phyloP scores from a whole-genome alignment of 2,888 invertebrate species.

The Selenia dentaria region DNA sequence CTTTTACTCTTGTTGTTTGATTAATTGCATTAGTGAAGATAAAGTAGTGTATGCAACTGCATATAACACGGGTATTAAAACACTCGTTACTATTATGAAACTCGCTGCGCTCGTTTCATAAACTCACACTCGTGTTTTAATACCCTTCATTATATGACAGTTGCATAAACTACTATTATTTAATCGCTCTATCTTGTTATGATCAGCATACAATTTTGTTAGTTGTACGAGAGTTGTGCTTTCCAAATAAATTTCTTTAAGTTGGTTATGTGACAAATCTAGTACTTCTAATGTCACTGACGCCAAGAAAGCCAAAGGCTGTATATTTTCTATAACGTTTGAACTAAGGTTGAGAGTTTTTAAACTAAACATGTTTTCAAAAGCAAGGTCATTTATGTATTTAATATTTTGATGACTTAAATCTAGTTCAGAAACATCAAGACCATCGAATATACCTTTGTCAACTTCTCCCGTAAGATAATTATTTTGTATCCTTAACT shows the following conservation, averaged over 20 bases:
- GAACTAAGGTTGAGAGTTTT: conserved; percentile 18
- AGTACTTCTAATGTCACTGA: conserved; percentile 10
- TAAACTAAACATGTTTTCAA: conserved; percentile 19
- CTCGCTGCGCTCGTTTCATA: too few species aligned
- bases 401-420: conserved; percentile 20
- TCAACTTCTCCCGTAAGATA: conserved; percentile 10
- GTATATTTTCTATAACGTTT: conserved; percentile 18
- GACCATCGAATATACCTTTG: conserved; percentile 20
- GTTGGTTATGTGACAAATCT: conserved; percentile 25
- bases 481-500: conserved; percentile 18
- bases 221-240: conserved; percentile 14
- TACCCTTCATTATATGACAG: too few species aligned
- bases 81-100: too few species aligned
- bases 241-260: conserved; percentile 18
- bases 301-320: conserved; percentile 20
- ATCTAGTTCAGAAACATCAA: conserved; percentile 17
- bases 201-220: conserved; percentile 2
- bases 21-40: too few species aligned
- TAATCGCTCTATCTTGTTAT: conserved; percentile 17
- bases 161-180: too few species aligned
- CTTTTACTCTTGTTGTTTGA: too few species aligned
- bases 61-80: too few species aligned
- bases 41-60: too few species aligned
- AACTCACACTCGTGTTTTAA: too few species aligned
- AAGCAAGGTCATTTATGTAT: conserved; percentile 11